These are phyloP conservation scores for Colletes collaris DNA, from an alignment of 2,888 invertebrate species.

Conservation along the genomic window DNA sequence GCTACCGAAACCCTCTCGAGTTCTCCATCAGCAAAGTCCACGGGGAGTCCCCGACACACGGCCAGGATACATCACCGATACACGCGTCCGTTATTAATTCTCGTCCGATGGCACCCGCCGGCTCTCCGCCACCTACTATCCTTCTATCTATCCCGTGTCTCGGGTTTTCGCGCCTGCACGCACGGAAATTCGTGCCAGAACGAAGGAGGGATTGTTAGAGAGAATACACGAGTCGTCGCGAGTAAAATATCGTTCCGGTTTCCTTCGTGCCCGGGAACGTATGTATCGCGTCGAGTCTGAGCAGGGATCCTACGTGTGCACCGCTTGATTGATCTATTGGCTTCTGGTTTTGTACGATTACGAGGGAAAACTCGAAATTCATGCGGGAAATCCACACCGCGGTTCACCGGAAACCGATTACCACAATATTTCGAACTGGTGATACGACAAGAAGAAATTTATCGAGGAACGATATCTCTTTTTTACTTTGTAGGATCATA, in stretches of 20 bases:
- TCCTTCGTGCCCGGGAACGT: slow-evolving; percentile 65
- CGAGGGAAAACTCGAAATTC: slow-evolving; percentile 16
- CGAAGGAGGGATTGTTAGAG: slow-evolving; percentile 61
- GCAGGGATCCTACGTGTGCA: slow-evolving; percentile 34
- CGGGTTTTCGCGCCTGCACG: slow-evolving; percentile 67
- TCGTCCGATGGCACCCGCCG: slow-evolving; percentile 59
- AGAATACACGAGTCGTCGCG: slow-evolving; percentile 58
- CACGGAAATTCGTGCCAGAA: slow-evolving; percentile 65
- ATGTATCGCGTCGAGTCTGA: slow-evolving; percentile 57
- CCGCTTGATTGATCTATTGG: slow-evolving; percentile 62
- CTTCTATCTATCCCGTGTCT: slow-evolving; percentile 48
- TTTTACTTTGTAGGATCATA: no score
- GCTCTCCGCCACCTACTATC: slow-evolving; percentile 28
- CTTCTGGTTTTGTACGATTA: slow-evolving; percentile 43
- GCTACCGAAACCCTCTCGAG: slow-evolving; percentile 55
- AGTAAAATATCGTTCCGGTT: slow-evolving; percentile 69
- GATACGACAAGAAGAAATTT: no score
- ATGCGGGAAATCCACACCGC: no score
- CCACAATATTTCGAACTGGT: no score
- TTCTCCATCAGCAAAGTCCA: slow-evolving; percentile 75
- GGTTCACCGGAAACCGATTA: background rate
- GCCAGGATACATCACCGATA: slow-evolving; percentile 70
- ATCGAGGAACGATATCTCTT: no score
- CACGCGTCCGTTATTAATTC: slow-evolving; percentile 75
- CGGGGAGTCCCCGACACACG: slow-evolving; percentile 72